Conservation (phyloP, 2,888 invertebrate genomes). For the Eudemis profundana region DNA sequence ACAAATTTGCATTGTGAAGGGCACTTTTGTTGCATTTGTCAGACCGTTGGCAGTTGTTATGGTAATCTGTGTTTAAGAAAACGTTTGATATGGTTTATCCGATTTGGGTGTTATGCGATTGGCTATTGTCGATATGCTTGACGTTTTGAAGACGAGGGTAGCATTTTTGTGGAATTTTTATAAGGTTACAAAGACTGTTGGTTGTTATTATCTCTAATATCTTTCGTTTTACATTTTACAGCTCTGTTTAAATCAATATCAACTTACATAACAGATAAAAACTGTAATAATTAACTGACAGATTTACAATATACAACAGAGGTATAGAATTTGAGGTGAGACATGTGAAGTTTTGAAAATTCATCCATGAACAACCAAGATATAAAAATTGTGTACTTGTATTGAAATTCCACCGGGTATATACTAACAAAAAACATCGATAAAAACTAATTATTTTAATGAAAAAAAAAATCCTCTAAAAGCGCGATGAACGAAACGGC, state of each 20-base stretch:
- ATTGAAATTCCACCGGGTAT: background rate
- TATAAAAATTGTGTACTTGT: no score
- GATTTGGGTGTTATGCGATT: constrained; percentile 34
- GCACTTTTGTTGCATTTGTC: constrained; percentile 83
- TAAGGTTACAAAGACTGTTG: background rate
- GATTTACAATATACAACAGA: no score
- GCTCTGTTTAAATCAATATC: no score
- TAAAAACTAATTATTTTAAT: background rate
- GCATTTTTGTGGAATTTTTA: constrained; percentile 13
- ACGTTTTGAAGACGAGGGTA: constrained; percentile 36
- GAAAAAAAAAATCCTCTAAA: background rate
- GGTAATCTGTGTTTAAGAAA: constrained; percentile 65
- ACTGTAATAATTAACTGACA: no score
- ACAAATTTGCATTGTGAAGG: constrained; percentile 83
- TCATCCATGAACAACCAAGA: no score
- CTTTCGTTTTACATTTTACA: no score
- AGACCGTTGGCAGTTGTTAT: constrained; percentile 83
- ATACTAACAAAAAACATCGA: background rate
- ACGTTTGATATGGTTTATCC: constrained; percentile 38
- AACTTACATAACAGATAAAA: no score
- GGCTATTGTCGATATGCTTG: constrained; percentile 42
- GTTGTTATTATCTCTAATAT: background rate
- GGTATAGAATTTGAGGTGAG: no score
- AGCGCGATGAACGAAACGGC: background rate
- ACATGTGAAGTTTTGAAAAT: no score